Base-by-base conservation (phyloP, 2,797 vertebrate species). In the Huso huso region DNA sequence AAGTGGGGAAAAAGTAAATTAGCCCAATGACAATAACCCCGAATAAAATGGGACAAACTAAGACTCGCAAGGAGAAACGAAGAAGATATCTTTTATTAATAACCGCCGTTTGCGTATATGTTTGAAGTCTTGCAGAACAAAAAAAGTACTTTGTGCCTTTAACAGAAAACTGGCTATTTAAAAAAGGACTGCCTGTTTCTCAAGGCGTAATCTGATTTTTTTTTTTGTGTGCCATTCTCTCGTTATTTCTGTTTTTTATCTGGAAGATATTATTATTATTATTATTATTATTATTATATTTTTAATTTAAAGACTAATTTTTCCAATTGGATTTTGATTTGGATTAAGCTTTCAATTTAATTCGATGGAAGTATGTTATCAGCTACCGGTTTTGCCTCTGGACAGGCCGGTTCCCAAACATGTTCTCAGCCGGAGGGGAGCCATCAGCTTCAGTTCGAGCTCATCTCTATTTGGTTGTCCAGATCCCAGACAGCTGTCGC, bases 401-500 rank as follows among this genome's bases (percentile, higher is more conserved):
- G 96, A 98, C 95, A 95, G 96, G 91, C 95, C 91, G 91, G 96
- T 98, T 85, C 96, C 96, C 84, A 95, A 98, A 85, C 96, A 99
- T 82, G 96, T 99, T 84, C 94, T 99, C 83, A 98, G 94, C 90
- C 96, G 96, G 81, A 92, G 95, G 83, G 96, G 96, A 83, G 96
- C 96, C 91, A 99, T 99, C 91, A 99, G 96, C 91, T 99, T 98
- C 93, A 98, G 96, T 87, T 98, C 96, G 89, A 98, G 96, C 85
- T 97, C 96, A 67, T 95, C 96, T 72, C 91, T 99, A 75, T 98
- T 99, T 81, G 95, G 96, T 77, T 95, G 95, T 82, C 94, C 96
- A 75, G 95, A 97, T 85, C 95, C 96, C 70, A 91, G 96, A 84
- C 95, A 98, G 89, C 94, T 99, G 82, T 97, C 95, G 66, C 94